A percentile compares a stretch with the other conserved stretches of the same genome.
Conservation (phyloP, 1,140 invertebrate genomes). For the Eciton burchellii region DNA sequence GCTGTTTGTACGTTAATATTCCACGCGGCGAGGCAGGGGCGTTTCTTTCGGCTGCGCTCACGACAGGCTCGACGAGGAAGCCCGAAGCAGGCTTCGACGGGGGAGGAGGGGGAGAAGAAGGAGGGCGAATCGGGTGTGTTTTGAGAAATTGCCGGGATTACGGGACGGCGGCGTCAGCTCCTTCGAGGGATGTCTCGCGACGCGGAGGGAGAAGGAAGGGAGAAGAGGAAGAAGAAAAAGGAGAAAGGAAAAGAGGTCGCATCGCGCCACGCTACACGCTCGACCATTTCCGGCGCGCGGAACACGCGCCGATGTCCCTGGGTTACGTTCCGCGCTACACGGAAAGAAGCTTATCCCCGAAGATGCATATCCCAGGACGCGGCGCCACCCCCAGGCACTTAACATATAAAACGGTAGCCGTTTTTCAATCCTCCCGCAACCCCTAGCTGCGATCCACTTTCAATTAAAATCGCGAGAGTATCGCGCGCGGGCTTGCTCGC, state of each 20-base stretch:
- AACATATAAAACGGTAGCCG: slow-evolving; percentile 68
- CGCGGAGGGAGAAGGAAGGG: slow-evolving; percentile 5
- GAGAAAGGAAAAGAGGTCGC: slow-evolving; percentile 15
- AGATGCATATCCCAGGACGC: slow-evolving; percentile 61
- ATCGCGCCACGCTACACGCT: not conserved
- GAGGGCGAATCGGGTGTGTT: slow-evolving; percentile 13
- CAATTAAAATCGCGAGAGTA: no score
- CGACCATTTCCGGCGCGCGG: slow-evolving; percentile 48
- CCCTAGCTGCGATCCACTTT: not conserved
- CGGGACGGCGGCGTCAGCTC: slow-evolving; percentile 14
- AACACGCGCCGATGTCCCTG: slow-evolving; percentile 59
- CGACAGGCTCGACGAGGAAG: not conserved
- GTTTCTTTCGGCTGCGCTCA: not conserved
- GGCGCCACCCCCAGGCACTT: slow-evolving; percentile 51
- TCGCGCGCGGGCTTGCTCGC: no score
- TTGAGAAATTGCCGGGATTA: slow-evolving; percentile 41
- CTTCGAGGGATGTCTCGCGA: slow-evolving; percentile 22
- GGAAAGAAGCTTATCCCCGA: slow-evolving; percentile 72
- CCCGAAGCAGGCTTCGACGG: not conserved
- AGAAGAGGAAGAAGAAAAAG: slow-evolving; percentile 13
- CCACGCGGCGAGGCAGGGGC: no score
- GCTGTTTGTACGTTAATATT: slow-evolving; percentile 18
- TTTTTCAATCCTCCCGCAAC: slow-evolving; percentile 61
- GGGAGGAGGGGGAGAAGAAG: no score
- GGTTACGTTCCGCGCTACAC: slow-evolving; percentile 69